These are phyloP conservation scores for Portevinia maculata DNA, from an alignment of 2,888 invertebrate genomes.

Conservation along the genomic window DNA sequence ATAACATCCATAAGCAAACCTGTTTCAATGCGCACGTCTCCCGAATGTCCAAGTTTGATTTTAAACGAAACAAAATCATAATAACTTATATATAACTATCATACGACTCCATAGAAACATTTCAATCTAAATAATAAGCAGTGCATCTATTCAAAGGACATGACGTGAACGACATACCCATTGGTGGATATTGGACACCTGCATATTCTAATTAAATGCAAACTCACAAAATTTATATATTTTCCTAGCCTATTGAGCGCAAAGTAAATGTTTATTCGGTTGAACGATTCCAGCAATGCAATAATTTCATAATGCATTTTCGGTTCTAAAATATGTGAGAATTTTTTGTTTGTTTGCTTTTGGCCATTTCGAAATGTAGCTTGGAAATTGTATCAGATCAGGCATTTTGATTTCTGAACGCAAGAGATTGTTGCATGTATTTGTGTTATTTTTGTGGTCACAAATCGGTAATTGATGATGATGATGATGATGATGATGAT, in stretches of 20 bases:
- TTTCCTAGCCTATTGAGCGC: constrained; percentile 29
- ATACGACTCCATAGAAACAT: constrained; percentile 24
- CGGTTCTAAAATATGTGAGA: constrained; percentile 35
- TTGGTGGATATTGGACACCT: constrained; percentile 28
- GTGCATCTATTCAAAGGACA: constrained; percentile 58
- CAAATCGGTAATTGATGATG: neutral
- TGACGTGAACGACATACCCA: constrained; percentile 2
- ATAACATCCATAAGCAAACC: neutral
- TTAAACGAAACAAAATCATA: too few relatives aligned
- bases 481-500: constrained; percentile 8
- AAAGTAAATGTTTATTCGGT: constrained; percentile 71
- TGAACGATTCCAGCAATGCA: constrained; percentile 59
- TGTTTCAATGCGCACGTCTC: neutral
- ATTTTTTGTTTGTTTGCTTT: constrained; percentile 41
- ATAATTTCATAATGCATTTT: constrained; percentile 56
- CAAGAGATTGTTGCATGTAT: constrained; percentile 31
- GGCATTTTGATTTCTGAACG: constrained; percentile 11
- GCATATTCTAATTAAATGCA: constrained; percentile 38
- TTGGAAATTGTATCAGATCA: neutral
- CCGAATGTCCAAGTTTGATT: neutral
- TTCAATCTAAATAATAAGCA: constrained; percentile 40
- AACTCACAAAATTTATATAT: constrained; percentile 18
- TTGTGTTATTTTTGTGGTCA: constrained; percentile 8
- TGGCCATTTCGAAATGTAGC: constrained; percentile 21
- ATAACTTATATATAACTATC: too few relatives aligned